Evolutionary conservation across 2,888 invertebrate species (phyloP), one percentile per base, ranked within the genome.

Genomic region (Uloborus plumipes): DNA sequence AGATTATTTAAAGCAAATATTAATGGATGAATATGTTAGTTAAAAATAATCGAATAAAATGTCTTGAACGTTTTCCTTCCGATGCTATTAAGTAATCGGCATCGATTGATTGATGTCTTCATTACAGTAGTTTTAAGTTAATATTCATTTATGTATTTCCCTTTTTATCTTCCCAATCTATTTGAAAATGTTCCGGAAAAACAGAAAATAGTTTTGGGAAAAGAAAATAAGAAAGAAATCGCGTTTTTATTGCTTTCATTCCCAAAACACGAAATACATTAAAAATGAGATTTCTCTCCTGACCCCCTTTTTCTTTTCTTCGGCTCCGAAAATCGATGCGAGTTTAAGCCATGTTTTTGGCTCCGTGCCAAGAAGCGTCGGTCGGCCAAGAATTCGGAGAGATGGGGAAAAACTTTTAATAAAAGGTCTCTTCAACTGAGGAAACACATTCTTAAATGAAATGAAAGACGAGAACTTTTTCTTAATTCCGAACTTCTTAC

Each of bases 241-340:
- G 26, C 20, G 18, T 16, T 51, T 78, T 64, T 78, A 71, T 58
- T 71, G 77, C 58, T 71, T 71, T 65, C 77, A 49, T 67, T 76
- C 62, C 62, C 22, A 61, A 69, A 76, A 76, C 62, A 76, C 67
- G 67, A 75, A 75, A 78, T 65, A 71, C 64, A 78, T 71, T 78
- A 71, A 76, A 78, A 64, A 64, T 39, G 39, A 39, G 65, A 78
- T 78, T 71, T 65, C 49, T 70, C 49, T 18, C 20, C 18, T 69
- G 39, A 39, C 59, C 20, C 31, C 51, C 72, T 62, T 53, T 62
- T 53, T 53, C 53, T 71, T 55, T 47, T 65, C 31, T 47, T 39
- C 55, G 9, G 20, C 16, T 15, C 70, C 15, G 64, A 78, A 76
- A 78, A 78, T 78, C 77, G 64, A 78, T 78, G 65, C 49, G 76